These are phyloP conservation scores for Nibea coibor DNA, from an alignment of 2,113 vertebrate genomes.

Conservation along the genomic window DNA sequence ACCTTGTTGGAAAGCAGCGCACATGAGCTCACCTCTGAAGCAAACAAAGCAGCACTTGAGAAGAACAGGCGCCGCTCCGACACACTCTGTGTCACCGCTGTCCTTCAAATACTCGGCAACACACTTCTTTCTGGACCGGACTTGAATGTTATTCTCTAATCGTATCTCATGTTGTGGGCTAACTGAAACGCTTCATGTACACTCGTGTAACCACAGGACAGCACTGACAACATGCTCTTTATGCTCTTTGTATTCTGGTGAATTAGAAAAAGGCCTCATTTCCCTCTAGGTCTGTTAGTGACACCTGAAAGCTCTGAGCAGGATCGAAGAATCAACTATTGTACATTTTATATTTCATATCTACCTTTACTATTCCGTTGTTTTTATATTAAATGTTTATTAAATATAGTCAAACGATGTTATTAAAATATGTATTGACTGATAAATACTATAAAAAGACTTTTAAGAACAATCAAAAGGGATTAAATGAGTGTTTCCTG, in stretches of 20 bases:
- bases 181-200: constrained; percentile 9
- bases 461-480: constrained; percentile 42
- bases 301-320: not conserved
- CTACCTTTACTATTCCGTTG: constrained; percentile 23
- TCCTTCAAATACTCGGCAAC: not conserved
- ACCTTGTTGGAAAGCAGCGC: constrained; percentile 39
- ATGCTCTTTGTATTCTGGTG: not conserved
- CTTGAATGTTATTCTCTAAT: constrained; percentile 18
- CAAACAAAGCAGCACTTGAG: constrained; percentile 12
- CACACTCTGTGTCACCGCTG: not conserved
- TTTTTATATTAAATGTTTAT: constrained; percentile 47
- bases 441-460: constrained; percentile 7
- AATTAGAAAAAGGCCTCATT: constrained; percentile 10
- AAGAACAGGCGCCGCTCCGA: constrained; percentile 7
- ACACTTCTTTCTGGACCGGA: constrained; percentile 24
- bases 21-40: constrained; percentile 5
- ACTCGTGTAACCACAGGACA: constrained; percentile 12
- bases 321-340: not conserved
- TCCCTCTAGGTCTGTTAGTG: not conserved
- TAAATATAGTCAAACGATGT: constrained; percentile 17
- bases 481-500: constrained; percentile 36
- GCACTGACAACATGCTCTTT: constrained; percentile 12
- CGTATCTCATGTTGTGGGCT: constrained; percentile 6
- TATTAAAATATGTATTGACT: constrained; percentile 38
- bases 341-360: constrained; percentile 50